A percentile compares a stretch with the other conserved stretches of the same genome.
These are phyloP conservation scores for Muscicapa adusta DNA, from an alignment of 2,113 vertebrate genomes.

Conservation along the genomic window DNA sequence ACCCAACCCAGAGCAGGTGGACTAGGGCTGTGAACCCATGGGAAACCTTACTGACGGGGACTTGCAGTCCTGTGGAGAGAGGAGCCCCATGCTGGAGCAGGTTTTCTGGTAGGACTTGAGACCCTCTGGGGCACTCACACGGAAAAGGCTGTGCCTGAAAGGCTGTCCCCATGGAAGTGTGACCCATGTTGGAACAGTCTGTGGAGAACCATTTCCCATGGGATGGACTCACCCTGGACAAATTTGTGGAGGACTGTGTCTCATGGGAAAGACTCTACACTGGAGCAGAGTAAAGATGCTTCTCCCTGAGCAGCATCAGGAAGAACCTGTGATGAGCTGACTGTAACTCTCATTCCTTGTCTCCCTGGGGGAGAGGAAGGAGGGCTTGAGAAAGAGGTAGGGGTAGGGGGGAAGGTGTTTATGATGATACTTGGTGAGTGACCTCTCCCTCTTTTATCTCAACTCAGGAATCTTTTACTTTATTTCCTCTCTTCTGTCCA, in stretches of 20 bases:
- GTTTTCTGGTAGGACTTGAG: neutral
- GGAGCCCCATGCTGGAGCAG: neutral
- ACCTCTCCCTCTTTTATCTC: neutral
- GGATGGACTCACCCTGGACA: neutral
- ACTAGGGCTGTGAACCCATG: neutral
- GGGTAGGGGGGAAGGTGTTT: rapidly evolving
- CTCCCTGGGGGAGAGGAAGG: neutral
- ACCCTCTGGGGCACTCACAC: rapidly evolving
- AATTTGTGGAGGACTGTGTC: neutral
- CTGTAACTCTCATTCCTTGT: neutral
- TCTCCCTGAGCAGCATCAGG: neutral
- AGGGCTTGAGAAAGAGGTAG: neutral
- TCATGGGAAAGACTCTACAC: too few species aligned
- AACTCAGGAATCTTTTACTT: neutral
- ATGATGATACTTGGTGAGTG: neutral
- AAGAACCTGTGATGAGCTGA: neutral
- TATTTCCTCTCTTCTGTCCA: neutral
- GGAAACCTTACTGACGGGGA: neutral
- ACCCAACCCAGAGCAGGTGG: rapidly evolving
- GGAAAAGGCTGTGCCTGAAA: neutral
- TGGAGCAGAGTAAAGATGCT: rapidly evolving
- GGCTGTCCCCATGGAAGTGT: neutral
- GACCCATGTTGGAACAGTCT: neutral
- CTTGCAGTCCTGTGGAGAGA: neutral
- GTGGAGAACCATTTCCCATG: neutral